These are phyloP conservation scores for Orycteropus afer DNA, from an alignment of 2,113 vertebrate species.

Conservation along the genomic window DNA sequence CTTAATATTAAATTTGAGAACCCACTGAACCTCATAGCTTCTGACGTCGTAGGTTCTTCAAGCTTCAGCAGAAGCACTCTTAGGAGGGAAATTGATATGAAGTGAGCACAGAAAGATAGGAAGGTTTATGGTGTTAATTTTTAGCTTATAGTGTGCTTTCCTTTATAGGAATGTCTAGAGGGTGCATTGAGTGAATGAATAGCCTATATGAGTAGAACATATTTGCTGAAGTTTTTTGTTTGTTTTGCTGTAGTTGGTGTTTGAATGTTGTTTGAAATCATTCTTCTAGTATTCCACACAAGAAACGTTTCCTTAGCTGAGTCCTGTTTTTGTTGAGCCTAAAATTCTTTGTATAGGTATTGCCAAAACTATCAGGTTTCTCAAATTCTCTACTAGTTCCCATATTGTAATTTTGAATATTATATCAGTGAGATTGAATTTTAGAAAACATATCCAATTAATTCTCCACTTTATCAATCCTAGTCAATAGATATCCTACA, in stretches of 20 bases:
- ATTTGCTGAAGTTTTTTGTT: constrained; percentile 15
- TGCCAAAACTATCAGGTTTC: constrained; percentile 3
- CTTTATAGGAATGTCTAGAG: not conserved
- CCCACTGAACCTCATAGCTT: not conserved
- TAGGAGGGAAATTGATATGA: not conserved
- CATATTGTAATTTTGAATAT: constrained; percentile 21
- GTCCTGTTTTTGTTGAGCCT: constrained; percentile 40
- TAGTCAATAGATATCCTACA: constrained; percentile 19
- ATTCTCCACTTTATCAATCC: not conserved
- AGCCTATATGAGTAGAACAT: not conserved
- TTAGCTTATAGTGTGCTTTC: constrained; percentile 10
- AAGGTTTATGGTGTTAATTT: not conserved
- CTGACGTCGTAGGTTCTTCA: not conserved
- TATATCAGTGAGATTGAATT: too few relatives aligned
- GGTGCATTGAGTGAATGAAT: constrained; percentile 18
- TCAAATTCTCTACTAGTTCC: constrained; percentile 5
- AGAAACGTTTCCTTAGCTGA: not conserved
- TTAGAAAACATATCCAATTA: constrained; percentile 30
- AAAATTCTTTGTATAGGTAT: constrained; percentile 30
- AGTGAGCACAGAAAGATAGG: not conserved
- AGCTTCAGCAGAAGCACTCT: not conserved
- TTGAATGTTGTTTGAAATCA: not conserved
- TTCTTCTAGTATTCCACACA: not conserved
- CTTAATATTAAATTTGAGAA: not conserved
- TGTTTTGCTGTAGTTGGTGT: not conserved